These are phyloP conservation scores for Phrixothrix hirtus DNA, from an alignment of 2,888 invertebrate species.

Conservation along the genomic window DNA sequence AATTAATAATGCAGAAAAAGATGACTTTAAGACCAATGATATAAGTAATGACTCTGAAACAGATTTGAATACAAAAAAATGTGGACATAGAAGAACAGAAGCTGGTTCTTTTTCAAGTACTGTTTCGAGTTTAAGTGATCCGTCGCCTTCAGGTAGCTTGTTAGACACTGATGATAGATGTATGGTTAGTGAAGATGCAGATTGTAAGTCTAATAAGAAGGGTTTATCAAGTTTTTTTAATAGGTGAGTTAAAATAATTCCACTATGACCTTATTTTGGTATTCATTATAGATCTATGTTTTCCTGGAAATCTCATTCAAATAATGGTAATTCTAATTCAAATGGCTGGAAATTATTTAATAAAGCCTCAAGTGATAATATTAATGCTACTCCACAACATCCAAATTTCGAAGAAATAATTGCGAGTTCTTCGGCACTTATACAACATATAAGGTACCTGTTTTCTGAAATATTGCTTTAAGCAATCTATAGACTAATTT, in stretches of 20 bases:
- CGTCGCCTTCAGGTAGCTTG: slow-evolving; percentile 65
- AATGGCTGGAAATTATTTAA: slow-evolving; percentile 54
- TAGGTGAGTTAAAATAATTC: slow-evolving; percentile 59
- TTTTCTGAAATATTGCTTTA: not conserved
- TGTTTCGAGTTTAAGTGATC: slow-evolving; percentile 72
- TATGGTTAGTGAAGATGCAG: slow-evolving; percentile 45
- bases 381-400: slow-evolving; percentile 33
- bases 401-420: slow-evolving; percentile 61
- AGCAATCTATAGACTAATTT: no score
- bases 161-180: slow-evolving; percentile 50
- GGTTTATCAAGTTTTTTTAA: slow-evolving; percentile 66
- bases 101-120: slow-evolving; percentile 71
- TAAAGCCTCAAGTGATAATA: slow-evolving; percentile 43
- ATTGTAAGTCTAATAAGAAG: slow-evolving; percentile 63
- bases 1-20: slow-evolving; percentile 23
- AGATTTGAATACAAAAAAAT: slow-evolving; percentile 37
- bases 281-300: slow-evolving; percentile 53
- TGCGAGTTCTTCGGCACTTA: slow-evolving; percentile 72
- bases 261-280: not conserved
- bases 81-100: slow-evolving; percentile 60
- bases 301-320: slow-evolving; percentile 53
- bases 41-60: slow-evolving; percentile 10
- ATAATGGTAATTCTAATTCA: slow-evolving; percentile 34
- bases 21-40: slow-evolving; percentile 2
- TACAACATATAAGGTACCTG: slow-evolving; percentile 67